These are phyloP conservation scores for Microdon myrmicae DNA, from an alignment of 2,888 invertebrate species.

Conservation along the genomic window DNA sequence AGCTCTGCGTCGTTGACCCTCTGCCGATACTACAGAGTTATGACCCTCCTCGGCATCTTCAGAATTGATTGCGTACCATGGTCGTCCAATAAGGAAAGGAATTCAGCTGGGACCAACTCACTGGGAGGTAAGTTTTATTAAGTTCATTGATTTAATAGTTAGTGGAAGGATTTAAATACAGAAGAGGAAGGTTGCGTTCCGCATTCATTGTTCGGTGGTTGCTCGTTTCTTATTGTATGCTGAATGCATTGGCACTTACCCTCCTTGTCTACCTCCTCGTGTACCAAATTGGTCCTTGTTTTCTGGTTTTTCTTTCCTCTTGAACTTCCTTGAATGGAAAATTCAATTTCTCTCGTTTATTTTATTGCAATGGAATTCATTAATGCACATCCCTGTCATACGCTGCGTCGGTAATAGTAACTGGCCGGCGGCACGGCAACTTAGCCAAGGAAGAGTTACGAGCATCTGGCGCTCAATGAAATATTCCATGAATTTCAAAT, in stretches of 20 bases:
- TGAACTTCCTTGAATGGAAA: constrained; percentile 37
- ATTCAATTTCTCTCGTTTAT: constrained; percentile 51
- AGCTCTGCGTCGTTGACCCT: constrained; percentile 29
- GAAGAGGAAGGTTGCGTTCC: constrained; percentile 23
- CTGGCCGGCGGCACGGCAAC: constrained; percentile 17
- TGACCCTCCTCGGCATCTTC: constrained; percentile 44
- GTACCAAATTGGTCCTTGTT: no score
- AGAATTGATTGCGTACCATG: constrained; percentile 41
- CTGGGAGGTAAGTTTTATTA: constrained; percentile 52
- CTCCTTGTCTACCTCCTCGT: no score
- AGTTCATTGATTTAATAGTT: constrained; percentile 52
- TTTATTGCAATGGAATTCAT: constrained; percentile 49
- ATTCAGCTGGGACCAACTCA: constrained; percentile 44
- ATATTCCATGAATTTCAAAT: constrained; percentile 47
- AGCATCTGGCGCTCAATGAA: constrained; percentile 32
- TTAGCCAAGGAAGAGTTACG: constrained; percentile 31
- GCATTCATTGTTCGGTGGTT: constrained; percentile 27
- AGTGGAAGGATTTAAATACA: constrained; percentile 48
- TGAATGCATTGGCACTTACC: no score
- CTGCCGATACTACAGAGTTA: no score
- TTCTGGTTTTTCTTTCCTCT: constrained; percentile 11
- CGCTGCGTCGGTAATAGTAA: background rate
- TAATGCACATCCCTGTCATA: constrained; percentile 40
- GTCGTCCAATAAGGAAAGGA: constrained; percentile 47
- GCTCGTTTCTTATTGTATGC: no score